These are phyloP conservation scores for Triplophysa siluroides DNA, from an alignment of 2,113 vertebrate genomes.

Conservation along the genomic window DNA sequence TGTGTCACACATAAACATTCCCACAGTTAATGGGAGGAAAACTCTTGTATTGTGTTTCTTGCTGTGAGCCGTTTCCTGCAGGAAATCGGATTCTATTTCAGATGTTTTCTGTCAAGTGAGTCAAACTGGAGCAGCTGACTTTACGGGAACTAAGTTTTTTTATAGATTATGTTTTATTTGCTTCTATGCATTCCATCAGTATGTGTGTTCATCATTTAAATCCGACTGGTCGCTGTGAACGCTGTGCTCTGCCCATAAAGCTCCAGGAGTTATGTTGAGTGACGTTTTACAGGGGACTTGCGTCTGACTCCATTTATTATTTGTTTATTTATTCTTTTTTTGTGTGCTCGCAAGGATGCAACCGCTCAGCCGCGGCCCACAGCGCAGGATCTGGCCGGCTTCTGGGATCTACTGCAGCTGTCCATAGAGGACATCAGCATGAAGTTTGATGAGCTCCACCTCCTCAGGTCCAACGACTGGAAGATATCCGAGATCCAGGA, in stretches of 20 bases:
- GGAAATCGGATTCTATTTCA: no score
- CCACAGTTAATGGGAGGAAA: no score
- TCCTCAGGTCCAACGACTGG: slow-evolving; percentile 95
- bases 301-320: background rate
- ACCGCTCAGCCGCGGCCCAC: slow-evolving; percentile 91
- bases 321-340: no score
- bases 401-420: slow-evolving; percentile 98
- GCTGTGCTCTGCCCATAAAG: no score
- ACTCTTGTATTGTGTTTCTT: no score
- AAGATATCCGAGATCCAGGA: slow-evolving; percentile 83
- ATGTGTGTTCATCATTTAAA: background rate
- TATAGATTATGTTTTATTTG: background rate
- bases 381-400: slow-evolving; percentile 96
- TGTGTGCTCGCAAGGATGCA: slow-evolving; percentile 73
- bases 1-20: no score
- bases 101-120: no score
- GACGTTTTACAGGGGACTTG: background rate
- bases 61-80: no score
- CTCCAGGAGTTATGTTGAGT: background rate
- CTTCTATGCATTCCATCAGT: background rate
- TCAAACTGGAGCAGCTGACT: no score
- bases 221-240: no score
- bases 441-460: slow-evolving; percentile 98
- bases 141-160: no score
- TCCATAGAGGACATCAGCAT: slow-evolving; percentile 98